Base-by-base conservation (phyloP, 30 jellyfish, hydroid and myxozoan genomes). In the Sanderia malayensis region DNA sequence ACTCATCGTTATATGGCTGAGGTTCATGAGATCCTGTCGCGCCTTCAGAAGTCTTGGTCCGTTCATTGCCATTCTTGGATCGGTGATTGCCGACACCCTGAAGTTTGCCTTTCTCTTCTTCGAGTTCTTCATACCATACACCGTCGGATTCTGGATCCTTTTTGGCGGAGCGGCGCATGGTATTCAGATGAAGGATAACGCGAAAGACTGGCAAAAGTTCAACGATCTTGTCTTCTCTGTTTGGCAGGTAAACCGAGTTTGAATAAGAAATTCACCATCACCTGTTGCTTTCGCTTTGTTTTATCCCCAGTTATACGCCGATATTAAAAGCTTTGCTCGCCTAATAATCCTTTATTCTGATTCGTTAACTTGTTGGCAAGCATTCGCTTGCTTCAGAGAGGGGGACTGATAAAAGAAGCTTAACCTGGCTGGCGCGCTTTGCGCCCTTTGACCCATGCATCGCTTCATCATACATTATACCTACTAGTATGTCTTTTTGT, bases 1-100 rank as follows among this genome's bases (percentile, higher is more conserved):
- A 11, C 88, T 93, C 8, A 84, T 93, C 44, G 94, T 93, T 23
- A 93, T 93, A 53, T 93, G 99, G 99, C 71, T 93, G 82, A 53
- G 99, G 23, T 85, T 93, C 58, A 93, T 93, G 99, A 49, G 99
- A 23, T 69, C 95, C 15, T 93, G 99, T 70, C 99, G 99, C 1
- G 96, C 99, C 21, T 93, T 84, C 65, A 74, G 99, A 62, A 93
- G 99, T 61, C 84, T 93, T 0, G 99, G 99, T 2, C 99, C 99
- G 13, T 93, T 93, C 70, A 93, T 93, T 47, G 96, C 96, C 30
- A 84, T 84, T n/a, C 68, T 74, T 25, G 99, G 99, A 11, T 93
- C 99, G 9, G 99, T 93, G 27, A 93, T 93, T 18, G 94, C 86
- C 1, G 99, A 85, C 33, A 93, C 99, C 34, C 60, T 93, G 89